phyloP scores from a whole-genome alignment of 1,140 invertebrate genomes.

The Drosophila pectinifera region DNA sequence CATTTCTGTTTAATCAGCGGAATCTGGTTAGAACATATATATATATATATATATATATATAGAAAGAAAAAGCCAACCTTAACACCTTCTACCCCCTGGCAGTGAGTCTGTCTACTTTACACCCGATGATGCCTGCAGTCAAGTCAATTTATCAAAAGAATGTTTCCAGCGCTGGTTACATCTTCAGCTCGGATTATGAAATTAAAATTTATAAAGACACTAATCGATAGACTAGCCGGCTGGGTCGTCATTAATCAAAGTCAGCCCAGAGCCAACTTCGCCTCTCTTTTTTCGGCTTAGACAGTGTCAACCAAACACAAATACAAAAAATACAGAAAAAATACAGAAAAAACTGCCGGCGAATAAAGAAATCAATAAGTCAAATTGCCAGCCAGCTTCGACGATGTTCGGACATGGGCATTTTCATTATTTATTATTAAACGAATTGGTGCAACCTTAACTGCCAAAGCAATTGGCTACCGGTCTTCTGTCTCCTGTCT shows the following conservation, averaged over 20 bases:
- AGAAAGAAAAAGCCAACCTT: not conserved
- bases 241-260: conserved; percentile 59
- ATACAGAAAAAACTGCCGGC: conserved; percentile 3
- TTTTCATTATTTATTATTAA: conserved; percentile 84
- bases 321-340: not conserved
- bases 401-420: conserved; percentile 30
- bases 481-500: conserved; percentile 57
- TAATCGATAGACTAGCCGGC: conserved; percentile 37
- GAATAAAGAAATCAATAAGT: conserved; percentile 77
- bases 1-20: no score
- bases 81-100: not conserved
- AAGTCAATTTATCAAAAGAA: conserved; percentile 42
- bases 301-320: conserved; percentile 32
- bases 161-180: conserved; percentile 15
- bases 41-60: no score
- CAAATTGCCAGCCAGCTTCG: conserved; percentile 46
- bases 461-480: conserved; percentile 82
- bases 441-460: conserved; percentile 82
- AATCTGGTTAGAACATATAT: no score
- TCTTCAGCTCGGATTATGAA: conserved; percentile 41
- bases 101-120: conserved; percentile 25
- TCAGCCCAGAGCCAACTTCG: conserved; percentile 35
- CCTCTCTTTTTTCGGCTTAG: not conserved
- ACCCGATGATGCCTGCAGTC: conserved; percentile 21
- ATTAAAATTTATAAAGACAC: conserved; percentile 50